These are phyloP conservation scores for Gallinago media DNA, from an alignment of 2,113 vertebrate species.

Conservation along the genomic window DNA sequence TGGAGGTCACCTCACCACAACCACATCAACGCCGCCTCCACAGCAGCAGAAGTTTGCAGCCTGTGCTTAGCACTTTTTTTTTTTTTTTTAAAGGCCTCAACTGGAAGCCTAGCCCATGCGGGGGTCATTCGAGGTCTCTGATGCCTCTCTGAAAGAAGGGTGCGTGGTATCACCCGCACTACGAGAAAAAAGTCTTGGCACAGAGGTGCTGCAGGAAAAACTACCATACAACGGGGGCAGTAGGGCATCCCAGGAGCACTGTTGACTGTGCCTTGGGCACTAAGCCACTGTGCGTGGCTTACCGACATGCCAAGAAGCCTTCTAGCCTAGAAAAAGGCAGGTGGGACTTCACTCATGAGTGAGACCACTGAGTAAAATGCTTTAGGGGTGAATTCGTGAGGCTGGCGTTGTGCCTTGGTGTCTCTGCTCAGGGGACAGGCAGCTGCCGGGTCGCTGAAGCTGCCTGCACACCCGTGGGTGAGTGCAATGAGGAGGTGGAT, in stretches of 20 bases:
- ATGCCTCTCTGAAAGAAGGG: rapidly evolving
- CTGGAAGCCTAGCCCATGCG: background rate
- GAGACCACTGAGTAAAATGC: background rate
- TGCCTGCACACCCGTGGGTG: background rate
- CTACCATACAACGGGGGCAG: background rate
- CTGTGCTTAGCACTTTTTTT: background rate
- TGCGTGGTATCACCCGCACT: background rate
- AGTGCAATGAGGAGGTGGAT: background rate
- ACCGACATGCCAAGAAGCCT: background rate
- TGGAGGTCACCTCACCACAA: background rate
- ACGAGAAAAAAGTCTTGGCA: background rate
- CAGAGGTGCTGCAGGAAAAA: background rate
- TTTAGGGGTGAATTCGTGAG: background rate
- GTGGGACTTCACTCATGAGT: background rate
- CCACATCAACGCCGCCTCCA: background rate
- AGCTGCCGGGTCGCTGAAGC: rapidly evolving
- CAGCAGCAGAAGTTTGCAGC: background rate
- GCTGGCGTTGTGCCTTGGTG: rapidly evolving
- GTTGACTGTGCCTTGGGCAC: background rate
- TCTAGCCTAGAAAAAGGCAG: background rate
- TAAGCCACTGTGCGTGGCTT: background rate
- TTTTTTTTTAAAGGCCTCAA: background rate
- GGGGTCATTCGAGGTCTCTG: background rate
- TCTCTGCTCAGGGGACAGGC: background rate
- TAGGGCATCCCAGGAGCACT: background rate